Conservation (phyloP, 2,888 invertebrate species). For the Tipula confusa region DNA sequence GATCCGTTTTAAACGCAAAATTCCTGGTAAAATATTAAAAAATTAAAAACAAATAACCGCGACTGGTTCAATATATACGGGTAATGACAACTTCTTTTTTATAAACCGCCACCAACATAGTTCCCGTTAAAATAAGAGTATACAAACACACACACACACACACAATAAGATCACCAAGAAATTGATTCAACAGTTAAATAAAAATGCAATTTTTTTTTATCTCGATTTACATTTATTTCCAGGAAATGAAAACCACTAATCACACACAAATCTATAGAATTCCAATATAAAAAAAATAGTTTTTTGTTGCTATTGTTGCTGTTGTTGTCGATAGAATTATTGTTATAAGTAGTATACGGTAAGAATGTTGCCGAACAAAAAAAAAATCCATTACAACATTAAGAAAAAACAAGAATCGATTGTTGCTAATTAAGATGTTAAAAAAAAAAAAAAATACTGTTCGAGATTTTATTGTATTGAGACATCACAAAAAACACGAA, state of each 20-base stretch:
- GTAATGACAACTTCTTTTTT: not conserved
- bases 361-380: not conserved
- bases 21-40: too few relatives aligned
- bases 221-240: constrained; percentile 25
- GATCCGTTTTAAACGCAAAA: too few relatives aligned
- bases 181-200: not conserved
- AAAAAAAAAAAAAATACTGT: too few relatives aligned
- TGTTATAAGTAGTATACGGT: not conserved
- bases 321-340: not conserved
- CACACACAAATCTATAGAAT: not conserved
- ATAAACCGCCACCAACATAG: not conserved
- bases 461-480: not conserved
- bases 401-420: not conserved
- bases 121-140: not conserved
- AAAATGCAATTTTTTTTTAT: not conserved
- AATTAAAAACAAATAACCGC: too few relatives aligned
- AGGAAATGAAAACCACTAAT: not conserved
- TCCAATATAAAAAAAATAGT: constrained; percentile 15
- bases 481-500: not conserved
- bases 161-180: not conserved
- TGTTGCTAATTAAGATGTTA: not conserved
- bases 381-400: constrained; percentile 1
- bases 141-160: not conserved
- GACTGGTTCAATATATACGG: not conserved
- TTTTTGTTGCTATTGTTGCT: not conserved